phyloP scores from a whole-genome alignment of 2,113 vertebrate species.

The Colinus virginianus region DNA sequence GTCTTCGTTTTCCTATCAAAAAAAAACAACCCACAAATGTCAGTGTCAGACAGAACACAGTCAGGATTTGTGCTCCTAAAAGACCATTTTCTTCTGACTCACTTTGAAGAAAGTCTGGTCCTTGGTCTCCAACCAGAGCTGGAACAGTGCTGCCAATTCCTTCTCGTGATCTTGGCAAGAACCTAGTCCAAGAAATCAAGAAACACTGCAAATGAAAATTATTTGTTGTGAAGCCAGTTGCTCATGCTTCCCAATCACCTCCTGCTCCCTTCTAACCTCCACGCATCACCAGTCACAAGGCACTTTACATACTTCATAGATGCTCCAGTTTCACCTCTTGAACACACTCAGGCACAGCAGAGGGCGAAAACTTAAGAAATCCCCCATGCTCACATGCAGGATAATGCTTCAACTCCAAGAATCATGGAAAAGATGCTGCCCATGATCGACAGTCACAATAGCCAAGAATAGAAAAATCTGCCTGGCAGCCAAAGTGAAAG shows the following conservation, averaged over 20 bases:
- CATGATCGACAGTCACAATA: background rate
- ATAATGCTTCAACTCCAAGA: background rate
- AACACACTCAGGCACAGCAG: background rate
- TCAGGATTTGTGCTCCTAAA: background rate
- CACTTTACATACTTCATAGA: background rate
- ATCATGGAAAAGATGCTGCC: background rate
- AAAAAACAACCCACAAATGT: background rate
- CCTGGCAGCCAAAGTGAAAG: background rate
- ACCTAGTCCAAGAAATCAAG: slow-evolving; percentile 68
- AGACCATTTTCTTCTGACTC: background rate
- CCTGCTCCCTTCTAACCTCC: background rate
- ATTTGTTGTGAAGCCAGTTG: background rate
- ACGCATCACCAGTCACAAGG: background rate
- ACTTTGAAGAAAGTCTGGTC: slow-evolving; percentile 95
- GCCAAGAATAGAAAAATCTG: background rate
- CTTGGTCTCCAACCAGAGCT: slow-evolving; percentile 97
- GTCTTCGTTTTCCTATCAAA: slow-evolving; percentile 89
- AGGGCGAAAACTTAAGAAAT: background rate
- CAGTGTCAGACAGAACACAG: background rate
- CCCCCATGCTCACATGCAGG: background rate
- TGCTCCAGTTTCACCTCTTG: background rate
- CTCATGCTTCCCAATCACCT: background rate
- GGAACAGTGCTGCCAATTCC: slow-evolving; percentile 91
- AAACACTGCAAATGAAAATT: background rate
- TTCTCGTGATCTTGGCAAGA: slow-evolving; percentile 91